Evolutionary conservation across 2,797 vertebrate species (phyloP).

Genomic region (Myripristis murdjan): DNA sequence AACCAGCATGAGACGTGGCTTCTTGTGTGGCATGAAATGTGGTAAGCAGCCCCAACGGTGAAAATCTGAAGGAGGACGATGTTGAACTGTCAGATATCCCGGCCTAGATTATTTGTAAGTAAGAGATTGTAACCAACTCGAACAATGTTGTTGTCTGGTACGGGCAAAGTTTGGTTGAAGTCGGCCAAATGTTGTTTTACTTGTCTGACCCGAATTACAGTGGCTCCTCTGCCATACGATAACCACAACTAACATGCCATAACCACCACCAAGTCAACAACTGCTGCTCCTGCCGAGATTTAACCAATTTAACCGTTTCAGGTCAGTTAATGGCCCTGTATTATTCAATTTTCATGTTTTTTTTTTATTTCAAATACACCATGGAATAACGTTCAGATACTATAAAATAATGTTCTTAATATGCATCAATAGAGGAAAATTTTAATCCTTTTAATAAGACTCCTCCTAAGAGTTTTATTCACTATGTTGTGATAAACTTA

Average conservation of each 20-base stretch:
- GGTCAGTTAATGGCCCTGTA: constrained; percentile 21
- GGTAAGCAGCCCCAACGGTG: constrained; percentile 75
- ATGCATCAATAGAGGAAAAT: background rate
- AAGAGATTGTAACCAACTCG: constrained; percentile 15
- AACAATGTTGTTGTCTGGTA: constrained; percentile 42
- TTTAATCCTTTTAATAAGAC: too few relatives aligned
- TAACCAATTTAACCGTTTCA: constrained; percentile 22
- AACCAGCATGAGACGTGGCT: constrained; percentile 62
- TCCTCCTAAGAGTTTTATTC: background rate
- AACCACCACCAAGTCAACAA: constrained; percentile 42
- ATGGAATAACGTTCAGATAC: constrained; percentile 5
- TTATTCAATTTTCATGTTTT: constrained; percentile 23
- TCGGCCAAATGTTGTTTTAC: constrained; percentile 62
- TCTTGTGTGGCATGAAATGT: constrained; percentile 74
- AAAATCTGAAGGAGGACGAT: constrained; percentile 65
- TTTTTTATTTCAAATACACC: constrained; percentile 12
- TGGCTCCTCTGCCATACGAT: constrained; percentile 56
- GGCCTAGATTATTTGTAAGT: constrained; percentile 28
- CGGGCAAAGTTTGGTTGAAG: constrained; percentile 54
- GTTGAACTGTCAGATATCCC: constrained; percentile 68
- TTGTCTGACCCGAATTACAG: constrained; percentile 56
- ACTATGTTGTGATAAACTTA: constrained; percentile 3
- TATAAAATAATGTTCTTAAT: constrained; percentile 7
- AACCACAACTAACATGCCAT: constrained; percentile 56
- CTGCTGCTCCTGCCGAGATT: constrained; percentile 19